Percentiles rank a stretch among this genome's conserved stretches.
Conservation (phyloP, 1,140 invertebrate species). For the Myzus persicae region DNA sequence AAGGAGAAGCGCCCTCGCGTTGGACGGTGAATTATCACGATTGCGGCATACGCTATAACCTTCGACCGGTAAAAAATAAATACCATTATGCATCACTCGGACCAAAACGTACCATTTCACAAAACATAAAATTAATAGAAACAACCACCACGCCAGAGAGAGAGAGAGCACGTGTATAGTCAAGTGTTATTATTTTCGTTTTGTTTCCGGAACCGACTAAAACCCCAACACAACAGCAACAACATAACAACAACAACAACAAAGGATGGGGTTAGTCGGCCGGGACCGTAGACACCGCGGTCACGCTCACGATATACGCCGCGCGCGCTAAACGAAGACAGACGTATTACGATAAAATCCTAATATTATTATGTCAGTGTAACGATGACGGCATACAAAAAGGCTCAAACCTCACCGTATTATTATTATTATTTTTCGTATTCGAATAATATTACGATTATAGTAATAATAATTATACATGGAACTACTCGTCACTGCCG, state of each 20-base stretch:
- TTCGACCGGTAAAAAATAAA: constrained; percentile 22
- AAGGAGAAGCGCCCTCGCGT: background rate
- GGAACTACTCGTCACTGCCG: background rate
- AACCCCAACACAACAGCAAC: background rate
- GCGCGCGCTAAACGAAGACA: background rate
- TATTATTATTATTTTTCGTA: constrained; percentile 5
- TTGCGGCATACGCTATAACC: background rate
- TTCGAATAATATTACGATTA: background rate
- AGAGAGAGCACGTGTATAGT: background rate
- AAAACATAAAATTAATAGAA: background rate
- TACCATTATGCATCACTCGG: too few relatives aligned
- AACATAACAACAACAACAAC: background rate
- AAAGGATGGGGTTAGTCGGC: background rate
- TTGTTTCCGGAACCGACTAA: background rate
- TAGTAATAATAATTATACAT: background rate
- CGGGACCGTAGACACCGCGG: too few relatives aligned
- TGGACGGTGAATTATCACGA: background rate
- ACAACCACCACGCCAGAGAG: background rate
- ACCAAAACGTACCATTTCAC: background rate
- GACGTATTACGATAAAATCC: background rate
- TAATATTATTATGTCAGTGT: background rate
- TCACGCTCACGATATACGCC: background rate
- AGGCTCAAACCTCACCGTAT: background rate
- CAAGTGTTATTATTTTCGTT: background rate
- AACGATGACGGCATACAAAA: background rate